phyloP scores from a whole-genome alignment of 2,113 vertebrate species.

The Crotalus viridis region DNA sequence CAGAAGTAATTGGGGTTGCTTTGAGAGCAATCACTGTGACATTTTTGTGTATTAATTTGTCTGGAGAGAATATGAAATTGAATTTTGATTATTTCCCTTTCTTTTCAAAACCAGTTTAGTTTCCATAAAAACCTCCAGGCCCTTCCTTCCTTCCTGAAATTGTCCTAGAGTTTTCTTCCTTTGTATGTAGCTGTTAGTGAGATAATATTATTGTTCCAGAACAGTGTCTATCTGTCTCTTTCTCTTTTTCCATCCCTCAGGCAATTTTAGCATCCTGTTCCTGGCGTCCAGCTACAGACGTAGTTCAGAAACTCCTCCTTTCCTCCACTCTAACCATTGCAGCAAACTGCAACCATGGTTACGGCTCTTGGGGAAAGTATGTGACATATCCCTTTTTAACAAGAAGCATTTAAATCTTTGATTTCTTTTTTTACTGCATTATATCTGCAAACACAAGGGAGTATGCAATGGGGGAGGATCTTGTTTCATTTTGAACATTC shows the following conservation, averaged over 20 bases:
- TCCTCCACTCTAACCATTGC: neutral
- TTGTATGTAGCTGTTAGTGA: neutral
- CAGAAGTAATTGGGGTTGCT: neutral
- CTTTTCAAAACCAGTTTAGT: neutral
- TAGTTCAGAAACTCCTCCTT: neutral
- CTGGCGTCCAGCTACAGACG: neutral
- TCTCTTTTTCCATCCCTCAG: neutral
- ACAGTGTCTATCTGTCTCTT: neutral
- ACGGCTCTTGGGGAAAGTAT: neutral
- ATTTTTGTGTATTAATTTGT: neutral
- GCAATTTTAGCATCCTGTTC: neutral
- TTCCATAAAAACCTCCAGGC: neutral
- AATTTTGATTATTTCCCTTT: neutral
- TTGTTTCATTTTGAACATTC: neutral
- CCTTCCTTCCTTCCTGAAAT: no score
- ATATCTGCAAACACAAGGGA: neutral
- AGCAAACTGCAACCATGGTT: neutral
- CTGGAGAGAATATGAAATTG: neutral
- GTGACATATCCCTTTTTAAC: neutral
- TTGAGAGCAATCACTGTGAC: neutral
- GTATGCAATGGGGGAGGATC: neutral
- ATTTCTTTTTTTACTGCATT: neutral
- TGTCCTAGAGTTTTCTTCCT: neutral
- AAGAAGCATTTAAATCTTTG: neutral
- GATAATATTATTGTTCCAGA: neutral